Base-by-base conservation (phyloP, 2,888 invertebrate species). In the Linyphia triangularis region DNA sequence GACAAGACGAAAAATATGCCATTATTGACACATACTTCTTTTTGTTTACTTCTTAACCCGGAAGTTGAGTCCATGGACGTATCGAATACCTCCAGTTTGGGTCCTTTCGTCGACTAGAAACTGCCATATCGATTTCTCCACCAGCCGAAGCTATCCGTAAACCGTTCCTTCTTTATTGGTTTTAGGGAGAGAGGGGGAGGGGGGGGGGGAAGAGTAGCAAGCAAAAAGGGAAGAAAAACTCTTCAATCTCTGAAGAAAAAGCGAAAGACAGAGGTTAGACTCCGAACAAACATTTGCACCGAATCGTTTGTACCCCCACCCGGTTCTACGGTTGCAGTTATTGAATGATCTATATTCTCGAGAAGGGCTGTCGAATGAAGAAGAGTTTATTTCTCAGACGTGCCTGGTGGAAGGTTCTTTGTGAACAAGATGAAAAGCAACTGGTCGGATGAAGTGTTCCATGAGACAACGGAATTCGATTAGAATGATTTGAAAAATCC, bases 261-360 rank as follows among this genome's bases (percentile, higher is more conserved):
- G 40, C 33, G 73, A 22, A 30, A 51, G 81, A 30, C 63, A 26
- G 65, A 33, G 81, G 70, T 40, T 61, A 59, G 77, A 33, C 10
- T 51, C 22, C 7, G 72, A 37, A 78, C 70, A 85, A 85, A 85
- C 85, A 85, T 78, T 85, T 72, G 61, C 69, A 43, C 33, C 63
- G 9, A 9, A 65, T 75, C 83, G 73, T 83, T 65, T 26, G 83
- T 61, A 19, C 22, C 59, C 59, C 73, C 28, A 0, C 30, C 26
- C 19, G 57, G 28, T 51, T 51, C n/a, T 22, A 16, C 30, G 51
- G 70, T 33, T 7, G 28, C 37, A 6, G 61, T 33, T 69, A 37
- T 77, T 43, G 57, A 59, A 77, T 77, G 69, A 77, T 77, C 61
- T 19, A 13, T 13, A 37, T 57, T 51, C 65, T 84, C 51, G n/a